Percentiles rank a stretch among this genome's conserved stretches.
phyloP scores from a whole-genome alignment of 1,140 invertebrate species.

The Stegodyphus mimosarum region DNA sequence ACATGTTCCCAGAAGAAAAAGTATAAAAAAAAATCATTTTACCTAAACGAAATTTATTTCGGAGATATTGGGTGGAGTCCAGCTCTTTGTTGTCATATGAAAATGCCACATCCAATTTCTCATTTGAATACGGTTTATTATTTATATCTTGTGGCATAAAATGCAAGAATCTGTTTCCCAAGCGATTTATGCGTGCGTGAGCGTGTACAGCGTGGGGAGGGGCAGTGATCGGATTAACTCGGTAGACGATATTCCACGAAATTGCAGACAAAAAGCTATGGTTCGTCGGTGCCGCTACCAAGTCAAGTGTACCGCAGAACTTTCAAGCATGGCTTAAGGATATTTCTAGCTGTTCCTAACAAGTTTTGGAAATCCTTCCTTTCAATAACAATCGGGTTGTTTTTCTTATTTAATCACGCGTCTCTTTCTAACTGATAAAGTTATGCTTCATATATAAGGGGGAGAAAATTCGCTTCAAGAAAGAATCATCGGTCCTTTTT shows the following conservation, averaged over 20 bases:
- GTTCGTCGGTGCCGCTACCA: neutral
- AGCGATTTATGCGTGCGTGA: too few species aligned
- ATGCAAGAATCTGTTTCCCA: neutral
- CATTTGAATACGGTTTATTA: neutral
- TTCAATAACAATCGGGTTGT: too few species aligned
- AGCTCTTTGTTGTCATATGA: slow-evolving; percentile 29
- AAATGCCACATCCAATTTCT: neutral
- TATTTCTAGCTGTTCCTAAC: neutral
- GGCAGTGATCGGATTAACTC: neutral
- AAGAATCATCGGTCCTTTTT: too few species aligned
- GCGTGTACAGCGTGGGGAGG: neutral
- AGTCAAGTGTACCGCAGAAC: neutral
- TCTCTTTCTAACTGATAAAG: too few species aligned
- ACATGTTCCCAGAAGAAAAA: slow-evolving; percentile 15
- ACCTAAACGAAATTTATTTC: slow-evolving; percentile 18
- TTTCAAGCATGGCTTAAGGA: neutral
- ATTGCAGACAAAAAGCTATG: neutral
- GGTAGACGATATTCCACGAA: neutral
- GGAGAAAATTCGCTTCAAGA: too few species aligned
- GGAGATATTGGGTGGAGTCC: slow-evolving; percentile 25
- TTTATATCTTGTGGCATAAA: neutral
- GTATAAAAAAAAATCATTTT: slow-evolving; percentile 26
- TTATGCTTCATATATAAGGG: too few species aligned
- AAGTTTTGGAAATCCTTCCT: neutral
- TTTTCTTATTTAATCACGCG: too few species aligned